Base-by-base conservation (phyloP, 2,113 vertebrate species). In the Podiceps cristatus region DNA sequence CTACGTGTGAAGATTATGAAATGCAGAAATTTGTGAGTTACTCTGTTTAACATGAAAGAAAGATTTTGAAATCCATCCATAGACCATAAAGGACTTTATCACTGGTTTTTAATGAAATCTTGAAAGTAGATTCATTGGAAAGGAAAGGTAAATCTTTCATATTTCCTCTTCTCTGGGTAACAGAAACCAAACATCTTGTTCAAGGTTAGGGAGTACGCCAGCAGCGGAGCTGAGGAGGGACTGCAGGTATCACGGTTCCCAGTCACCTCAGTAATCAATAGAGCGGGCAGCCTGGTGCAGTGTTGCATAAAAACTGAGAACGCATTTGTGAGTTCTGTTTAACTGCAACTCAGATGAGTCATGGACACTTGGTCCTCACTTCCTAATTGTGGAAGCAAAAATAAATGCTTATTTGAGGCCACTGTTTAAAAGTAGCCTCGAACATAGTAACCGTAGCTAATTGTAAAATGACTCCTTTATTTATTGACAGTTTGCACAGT, bases 401-500 rank as follows among this genome's bases (percentile, higher is more conserved):
- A 45, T 58, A 85, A 82, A 45, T 2, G 2, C 22, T 77, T 88
- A 55, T 89, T 69, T 95, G 56, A 91, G 49, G 28, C 45, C 25
- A 19, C 18, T 59, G 17, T 90, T 93, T 55, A 90, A 94, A 91
- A 97, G 80, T 59, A 90, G 10, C 49, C 52, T 83, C 83, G 88
- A 80, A 94, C 63, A 72, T 35, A 90, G 33, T 77, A 94, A 40
- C 82, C 78, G 42, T 66, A 62, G 28, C 81, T 88, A 95, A 95
- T 81, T 86, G 49, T 55, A 86, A 79, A 94, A 90, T 76, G 1
- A 52, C 28, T 90, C 64, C 80, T 89, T 87, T 84, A 86, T 96
- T 95, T 96, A 88, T 72, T 88, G 93, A 93, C 64, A 93, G 53
- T 91, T 96, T 90, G 23, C 58, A 28, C 55, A 82, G 80, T 73